phyloP scores from a whole-genome alignment of 92 coral and sea anemone genomes.

The Pocillopora meandrina region DNA sequence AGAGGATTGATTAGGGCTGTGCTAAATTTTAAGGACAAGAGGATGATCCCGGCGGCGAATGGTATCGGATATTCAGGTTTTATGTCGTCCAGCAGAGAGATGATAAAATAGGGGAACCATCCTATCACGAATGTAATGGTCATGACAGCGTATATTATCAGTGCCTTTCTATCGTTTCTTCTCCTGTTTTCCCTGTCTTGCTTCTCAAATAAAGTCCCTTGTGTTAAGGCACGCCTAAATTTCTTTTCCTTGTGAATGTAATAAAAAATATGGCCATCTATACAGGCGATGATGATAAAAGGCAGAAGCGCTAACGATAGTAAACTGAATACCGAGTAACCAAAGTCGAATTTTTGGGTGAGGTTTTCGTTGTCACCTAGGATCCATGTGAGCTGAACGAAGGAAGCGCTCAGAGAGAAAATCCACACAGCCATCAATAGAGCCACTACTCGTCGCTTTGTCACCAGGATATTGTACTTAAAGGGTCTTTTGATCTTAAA shows the following conservation, averaged over 20 bases:
- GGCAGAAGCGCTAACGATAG: slow-evolving; percentile 58
- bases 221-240: slow-evolving; percentile 29
- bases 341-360: slow-evolving; percentile 22
- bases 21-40: slow-evolving; percentile 65
- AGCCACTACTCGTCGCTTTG: slow-evolving; percentile 53
- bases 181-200: slow-evolving; percentile 21
- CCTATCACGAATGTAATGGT: slow-evolving; percentile 66
- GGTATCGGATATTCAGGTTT: not conserved
- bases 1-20: slow-evolving; percentile 75
- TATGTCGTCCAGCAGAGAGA: slow-evolving; percentile 51
- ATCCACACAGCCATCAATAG: slow-evolving; percentile 60
- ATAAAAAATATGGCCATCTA: slow-evolving; percentile 61
- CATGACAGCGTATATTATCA: slow-evolving; percentile 61
- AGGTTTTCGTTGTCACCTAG: not conserved
- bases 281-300: slow-evolving; percentile 48
- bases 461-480: slow-evolving; percentile 54
- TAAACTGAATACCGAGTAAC: slow-evolving; percentile 51
- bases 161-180: slow-evolving; percentile 60
- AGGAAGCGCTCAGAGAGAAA: slow-evolving; percentile 60
- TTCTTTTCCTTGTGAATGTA: slow-evolving; percentile 54
- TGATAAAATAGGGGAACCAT: slow-evolving; percentile 71
- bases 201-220: not conserved
- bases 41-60: slow-evolving; percentile 21
- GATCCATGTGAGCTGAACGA: slow-evolving; percentile 65
- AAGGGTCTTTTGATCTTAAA: slow-evolving; percentile 71